Evolutionary conservation across 2,888 invertebrate species (phyloP), one percentile per base, ranked within the genome.

Genomic region (Hypsopygia costalis): DNA sequence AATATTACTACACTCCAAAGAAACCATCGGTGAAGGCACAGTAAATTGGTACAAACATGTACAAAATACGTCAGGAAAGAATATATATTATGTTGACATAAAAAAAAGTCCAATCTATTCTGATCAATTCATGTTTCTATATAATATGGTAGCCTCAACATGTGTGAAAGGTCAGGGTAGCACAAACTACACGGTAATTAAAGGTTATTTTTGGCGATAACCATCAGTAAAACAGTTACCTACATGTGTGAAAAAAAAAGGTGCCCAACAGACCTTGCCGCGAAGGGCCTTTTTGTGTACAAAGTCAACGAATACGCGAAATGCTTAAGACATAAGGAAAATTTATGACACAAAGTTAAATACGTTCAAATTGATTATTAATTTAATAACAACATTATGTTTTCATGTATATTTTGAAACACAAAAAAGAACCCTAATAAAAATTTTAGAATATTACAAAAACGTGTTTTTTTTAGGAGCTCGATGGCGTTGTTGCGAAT

Each of bases 121-220:
- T 74, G 63, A 63, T 55, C 48, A 41, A 42, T 71, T 61, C 59
- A 58, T 70, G 71, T 46, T 60, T 61, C 74, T 74, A 62, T 57
- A 58, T 54, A 51, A 62, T 49, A 53, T 64, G 63, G 62, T 62
- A 68, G 58, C 60, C 62, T 67, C 56, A 65, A 68, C 69, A 70
- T 70, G 76, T 75, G 69, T 70, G 69, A 87, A 88, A 87, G 87
- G 87, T 88, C 88, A 88, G 77, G 87, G 87, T 65, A 69, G 76
- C 77, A 70, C 77, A 80, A 80, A 83, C 82, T 77, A 81, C 80
- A 79, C 78, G 71, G 85, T 86, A 88, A 88, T 88, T 88, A 88
- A 87, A 88, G 86, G 87, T 87, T 87, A 86, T 86, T 86, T 87
- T 85, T 83, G 81, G 77, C 77, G 87, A 87, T 87, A 86, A 80